Conservation (phyloP, 2,888 invertebrate species). For the Parnassius apollo region DNA sequence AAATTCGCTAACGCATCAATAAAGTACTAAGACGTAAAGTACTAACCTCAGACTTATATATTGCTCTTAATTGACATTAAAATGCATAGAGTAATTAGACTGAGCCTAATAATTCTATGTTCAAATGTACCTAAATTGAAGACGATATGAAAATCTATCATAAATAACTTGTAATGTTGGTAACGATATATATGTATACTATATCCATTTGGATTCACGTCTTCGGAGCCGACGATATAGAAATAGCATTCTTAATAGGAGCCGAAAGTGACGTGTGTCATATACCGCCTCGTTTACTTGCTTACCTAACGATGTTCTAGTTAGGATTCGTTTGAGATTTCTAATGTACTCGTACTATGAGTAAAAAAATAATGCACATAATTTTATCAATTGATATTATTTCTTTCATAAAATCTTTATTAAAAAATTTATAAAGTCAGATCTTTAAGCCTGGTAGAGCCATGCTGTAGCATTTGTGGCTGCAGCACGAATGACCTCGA, state of each 20-base stretch:
- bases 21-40: no score
- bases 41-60: no score
- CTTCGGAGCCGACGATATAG: slow-evolving; percentile 12
- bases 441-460: no score
- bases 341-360: not conserved
- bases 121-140: not conserved
- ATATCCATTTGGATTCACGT: slow-evolving; percentile 12
- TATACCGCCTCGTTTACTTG: slow-evolving; percentile 15
- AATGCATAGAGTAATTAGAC: not conserved
- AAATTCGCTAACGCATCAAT: no score
- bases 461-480: no score
- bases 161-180: slow-evolving; percentile 15
- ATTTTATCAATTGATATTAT: not conserved
- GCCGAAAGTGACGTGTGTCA: slow-evolving; percentile 20
- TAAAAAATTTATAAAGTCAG: not conserved
- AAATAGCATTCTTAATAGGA: slow-evolving; percentile 26
- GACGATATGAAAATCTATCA: slow-evolving; percentile 7
- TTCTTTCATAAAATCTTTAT: not conserved
- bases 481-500: no score
- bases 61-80: not conserved
- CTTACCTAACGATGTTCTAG: slow-evolving; percentile 16
- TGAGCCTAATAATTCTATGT: no score
- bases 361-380: not conserved
- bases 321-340: slow-evolving; percentile 1
- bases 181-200: slow-evolving; percentile 8